Evolutionary conservation across 2,113 vertebrate genomes (phyloP), one percentile per base, ranked within the genome.

Genomic region (Pelobates fuscus): DNA sequence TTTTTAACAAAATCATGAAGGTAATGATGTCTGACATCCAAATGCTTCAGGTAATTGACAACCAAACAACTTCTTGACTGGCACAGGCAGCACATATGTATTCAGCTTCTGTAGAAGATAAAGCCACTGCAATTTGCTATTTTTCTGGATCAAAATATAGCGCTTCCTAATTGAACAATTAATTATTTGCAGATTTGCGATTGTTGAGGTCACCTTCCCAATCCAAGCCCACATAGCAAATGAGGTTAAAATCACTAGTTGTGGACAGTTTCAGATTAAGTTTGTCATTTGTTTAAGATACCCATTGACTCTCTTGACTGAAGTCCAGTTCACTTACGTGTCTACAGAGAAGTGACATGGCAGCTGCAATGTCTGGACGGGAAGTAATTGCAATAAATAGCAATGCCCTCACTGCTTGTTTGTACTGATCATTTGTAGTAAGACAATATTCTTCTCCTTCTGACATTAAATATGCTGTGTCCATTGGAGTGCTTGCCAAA

Each of bases 221-320:
- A 46, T 46, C 44, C 5, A 12, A 46, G 44, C 14, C 44, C 44
- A 46, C 44, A 46, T 46, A 46, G 5, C 44, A 5, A 6, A 46
- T 46, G 15, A 46, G 44, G 44, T 46, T 46, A 5, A 46, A 46
- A 0, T 46, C 44, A 46, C 57, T 8, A 10, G 2, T 66, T 66
- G 63, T 17, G 18, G 30, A 66, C 30, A 66, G 27, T 66, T 66
- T 66, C n/a, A 66, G 17, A 66, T 15, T 66, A 15, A 64, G n/a
- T n/a, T 1, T 37, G 32, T 37, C 5, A 10, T 1, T 37, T 37
- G 6, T 60, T 12, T 60, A 17, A 26, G 26, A 60, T 26, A 24
- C 26, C 17, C 14, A 10, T 5, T 21, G 23, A 58, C 55, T 14
- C 23, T 58, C 55, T 24, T 58, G 8, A 58, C 23, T 24, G 55